phyloP scores from a whole-genome alignment of 1,140 invertebrate genomes.

The Neotoxoptera formosana region DNA sequence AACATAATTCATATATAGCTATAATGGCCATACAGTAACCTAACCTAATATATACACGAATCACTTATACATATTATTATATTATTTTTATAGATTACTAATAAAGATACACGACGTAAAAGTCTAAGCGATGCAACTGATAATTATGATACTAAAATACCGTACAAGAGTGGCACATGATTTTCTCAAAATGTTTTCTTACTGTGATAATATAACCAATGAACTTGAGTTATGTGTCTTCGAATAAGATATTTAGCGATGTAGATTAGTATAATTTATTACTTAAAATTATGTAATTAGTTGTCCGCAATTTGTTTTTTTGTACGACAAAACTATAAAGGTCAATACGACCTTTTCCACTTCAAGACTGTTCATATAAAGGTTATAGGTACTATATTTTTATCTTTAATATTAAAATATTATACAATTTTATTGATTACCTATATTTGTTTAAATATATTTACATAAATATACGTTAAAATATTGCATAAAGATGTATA shows the following conservation, averaged over 20 bases:
- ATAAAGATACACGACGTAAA: neutral
- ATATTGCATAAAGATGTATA: neutral
- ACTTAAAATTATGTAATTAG: neutral
- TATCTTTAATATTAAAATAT: neutral
- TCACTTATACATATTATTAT: neutral
- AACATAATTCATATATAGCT: neutral
- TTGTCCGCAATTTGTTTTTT: neutral
- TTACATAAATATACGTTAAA: neutral
- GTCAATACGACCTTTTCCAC: neutral
- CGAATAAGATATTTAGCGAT: neutral
- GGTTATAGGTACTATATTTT: neutral
- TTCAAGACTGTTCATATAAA: neutral
- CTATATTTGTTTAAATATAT: neutral
- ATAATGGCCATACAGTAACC: neutral
- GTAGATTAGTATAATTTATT: neutral
- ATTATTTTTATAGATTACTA: neutral
- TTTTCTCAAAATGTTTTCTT: neutral
- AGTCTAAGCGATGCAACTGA: neutral
- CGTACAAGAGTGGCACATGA: neutral
- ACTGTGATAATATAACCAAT: too few species aligned
- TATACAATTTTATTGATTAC: neutral
- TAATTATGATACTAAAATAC: neutral
- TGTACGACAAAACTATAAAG: neutral
- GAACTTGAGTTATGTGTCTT: neutral
- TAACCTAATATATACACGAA: neutral